Evolutionary conservation across 2,113 vertebrate species (phyloP).

Genomic region (Heloderma charlesbogerti): DNA sequence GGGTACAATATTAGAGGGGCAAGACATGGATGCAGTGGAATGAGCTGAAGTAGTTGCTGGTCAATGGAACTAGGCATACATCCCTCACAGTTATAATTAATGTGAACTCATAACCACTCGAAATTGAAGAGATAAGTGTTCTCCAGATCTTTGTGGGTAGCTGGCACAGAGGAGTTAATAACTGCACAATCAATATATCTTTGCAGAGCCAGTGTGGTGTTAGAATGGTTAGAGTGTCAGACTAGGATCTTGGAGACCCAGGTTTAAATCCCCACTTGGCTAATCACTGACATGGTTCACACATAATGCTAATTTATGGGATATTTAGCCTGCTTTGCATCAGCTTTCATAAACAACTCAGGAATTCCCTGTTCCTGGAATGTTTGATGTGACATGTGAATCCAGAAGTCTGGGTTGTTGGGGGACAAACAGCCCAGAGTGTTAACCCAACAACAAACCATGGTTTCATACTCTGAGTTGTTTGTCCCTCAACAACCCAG

Average conservation of each 20-base stretch:
- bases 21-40: not conserved
- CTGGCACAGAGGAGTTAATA: not conserved
- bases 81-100: not conserved
- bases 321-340: too few relatives aligned
- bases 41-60: not conserved
- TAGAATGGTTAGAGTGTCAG: not conserved
- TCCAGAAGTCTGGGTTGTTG: too few relatives aligned
- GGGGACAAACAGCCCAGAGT: too few relatives aligned
- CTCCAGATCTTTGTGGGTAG: too few relatives aligned
- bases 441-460: too few relatives aligned
- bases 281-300: too few relatives aligned
- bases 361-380: too few relatives aligned
- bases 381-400: too few relatives aligned
- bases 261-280: not conserved
- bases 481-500: too few relatives aligned
- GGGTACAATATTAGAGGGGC: not conserved
- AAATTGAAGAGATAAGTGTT: not conserved
- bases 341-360: too few relatives aligned
- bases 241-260: not conserved
- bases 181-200: not conserved
- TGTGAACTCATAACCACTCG: not conserved
- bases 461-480: too few relatives aligned
- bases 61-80: not conserved
- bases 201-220: not conserved
- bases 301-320: too few relatives aligned